Conservation (phyloP, 1,140 invertebrate genomes). For the Philotrypesis tridentata region DNA sequence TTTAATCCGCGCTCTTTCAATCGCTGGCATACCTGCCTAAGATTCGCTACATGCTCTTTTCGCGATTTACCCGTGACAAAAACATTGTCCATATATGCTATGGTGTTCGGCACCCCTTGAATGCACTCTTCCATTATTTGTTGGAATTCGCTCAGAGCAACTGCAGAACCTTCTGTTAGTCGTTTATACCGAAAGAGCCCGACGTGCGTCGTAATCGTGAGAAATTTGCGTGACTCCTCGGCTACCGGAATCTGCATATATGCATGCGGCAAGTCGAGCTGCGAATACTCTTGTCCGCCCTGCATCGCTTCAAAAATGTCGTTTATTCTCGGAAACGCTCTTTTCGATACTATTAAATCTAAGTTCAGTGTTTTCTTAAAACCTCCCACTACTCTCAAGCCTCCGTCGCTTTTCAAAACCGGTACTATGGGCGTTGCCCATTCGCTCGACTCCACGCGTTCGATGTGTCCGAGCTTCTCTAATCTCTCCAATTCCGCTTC, state of each 20-base stretch:
- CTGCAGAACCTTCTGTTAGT: slow-evolving; percentile 57
- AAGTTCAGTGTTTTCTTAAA: slow-evolving; percentile 71
- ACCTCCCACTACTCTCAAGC: not conserved
- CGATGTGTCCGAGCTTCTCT: not conserved
- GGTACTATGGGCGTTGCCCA: slow-evolving; percentile 5
- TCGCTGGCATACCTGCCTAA: slow-evolving; percentile 18
- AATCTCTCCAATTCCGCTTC: slow-evolving; percentile 55
- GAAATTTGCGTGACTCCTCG: slow-evolving; percentile 3
- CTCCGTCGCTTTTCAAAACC: not conserved
- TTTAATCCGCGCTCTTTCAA: slow-evolving; percentile 40
- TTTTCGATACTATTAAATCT: slow-evolving; percentile 60
- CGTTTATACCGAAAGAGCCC: slow-evolving; percentile 61
- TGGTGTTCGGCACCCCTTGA: slow-evolving; percentile 50
- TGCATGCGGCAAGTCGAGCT: too few species aligned
- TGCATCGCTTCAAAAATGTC: slow-evolving; percentile 8
- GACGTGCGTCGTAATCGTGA: slow-evolving; percentile 56
- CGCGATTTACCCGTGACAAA: slow-evolving; percentile 22
- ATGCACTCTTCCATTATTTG: slow-evolving; percentile 65
- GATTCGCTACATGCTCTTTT: slow-evolving; percentile 2
- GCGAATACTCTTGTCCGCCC: slow-evolving; percentile 19
- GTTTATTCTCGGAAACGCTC: slow-evolving; percentile 65
- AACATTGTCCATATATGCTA: too few species aligned
- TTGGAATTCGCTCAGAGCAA: slow-evolving; percentile 69
- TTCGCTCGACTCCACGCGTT: not conserved
- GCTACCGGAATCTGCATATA: slow-evolving; percentile 45